These are phyloP conservation scores for Mus minutoides DNA, from an alignment of 2,797 vertebrate species.

Conservation along the genomic window DNA sequence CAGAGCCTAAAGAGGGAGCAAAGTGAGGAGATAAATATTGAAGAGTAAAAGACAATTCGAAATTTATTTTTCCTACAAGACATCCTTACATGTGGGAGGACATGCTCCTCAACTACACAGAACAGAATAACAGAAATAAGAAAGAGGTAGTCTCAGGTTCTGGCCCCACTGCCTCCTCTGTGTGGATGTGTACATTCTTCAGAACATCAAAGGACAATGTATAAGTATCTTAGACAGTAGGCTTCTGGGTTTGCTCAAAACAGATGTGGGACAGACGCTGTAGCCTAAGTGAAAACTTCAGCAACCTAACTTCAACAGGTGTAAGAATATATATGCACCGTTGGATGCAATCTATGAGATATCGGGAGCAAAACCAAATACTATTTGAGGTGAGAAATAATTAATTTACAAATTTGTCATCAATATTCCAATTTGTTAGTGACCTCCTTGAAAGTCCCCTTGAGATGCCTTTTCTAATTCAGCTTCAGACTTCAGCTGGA, in stretches of 20 bases:
- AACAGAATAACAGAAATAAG: constrained; percentile 18
- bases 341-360: background rate
- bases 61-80: background rate
- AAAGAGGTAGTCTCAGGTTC: background rate
- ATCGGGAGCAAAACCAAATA: constrained; percentile 3
- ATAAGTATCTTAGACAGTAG: background rate
- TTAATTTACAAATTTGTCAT: background rate
- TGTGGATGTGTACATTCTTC: background rate
- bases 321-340: background rate
- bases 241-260: background rate
- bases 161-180: no score
- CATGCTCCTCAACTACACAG: background rate
- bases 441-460: background rate
- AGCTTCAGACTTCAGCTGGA: background rate
- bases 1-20: background rate
- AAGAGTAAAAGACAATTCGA: background rate
- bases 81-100: background rate
- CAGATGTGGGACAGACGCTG: background rate
- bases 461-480: background rate
- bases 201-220: background rate
- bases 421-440: background rate
- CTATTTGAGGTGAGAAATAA: constrained; percentile 18
- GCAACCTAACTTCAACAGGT: background rate
- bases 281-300: background rate
- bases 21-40: background rate